Evolutionary conservation across 2,888 invertebrate species (phyloP), one percentile per base, ranked within the genome.

Genomic region (Adelognathus sp.): DNA sequence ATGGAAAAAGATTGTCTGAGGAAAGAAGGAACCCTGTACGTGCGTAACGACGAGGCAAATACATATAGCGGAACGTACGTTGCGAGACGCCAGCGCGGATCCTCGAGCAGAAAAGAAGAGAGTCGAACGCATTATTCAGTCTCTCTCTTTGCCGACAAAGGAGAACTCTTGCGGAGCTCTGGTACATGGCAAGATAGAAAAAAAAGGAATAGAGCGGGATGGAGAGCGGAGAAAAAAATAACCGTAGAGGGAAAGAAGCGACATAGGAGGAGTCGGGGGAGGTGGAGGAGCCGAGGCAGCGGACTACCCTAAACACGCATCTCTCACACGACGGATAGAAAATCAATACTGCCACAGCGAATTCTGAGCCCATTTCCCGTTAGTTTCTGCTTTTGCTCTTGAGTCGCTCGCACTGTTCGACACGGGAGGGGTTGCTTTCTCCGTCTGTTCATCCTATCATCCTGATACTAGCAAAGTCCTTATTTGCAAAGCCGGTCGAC

Each of bases 261-360:
- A 18, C 39, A 54, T 54, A 27, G 67, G 16, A 18, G 24, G 52
- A 50, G 14, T n/a, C 27, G 54, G 29, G 18, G 24, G 41, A 27
- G 33, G 33, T 56, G 61, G 63, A 73, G 58, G 44, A 66, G 50
- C 64, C 60, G 60, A 79, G n/a, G 67, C 39, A 54, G 71, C 52
- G 72, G 75, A 75, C 82, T 81, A 88, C 86, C 87, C 87, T 86
- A 87, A 88, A 88, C 88, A 88, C 86, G 87, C 88, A 88, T 88
- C 88, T 88, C 88, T 88, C 88, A 88, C 88, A 88, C 88, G 86
- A 87, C 87, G 87, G 86, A 88, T 89, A 88, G 88, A 88, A 89
- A 88, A 89, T 89, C 89, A 89, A 89, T 89, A 89, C 86, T 85
- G 84, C 86, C 87, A 87, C 88, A 86, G 83, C 83, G 84, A 44